These are phyloP conservation scores for Ostrea denselamellosa DNA, from an alignment of 1,140 invertebrate genomes.

Conservation along the genomic window DNA sequence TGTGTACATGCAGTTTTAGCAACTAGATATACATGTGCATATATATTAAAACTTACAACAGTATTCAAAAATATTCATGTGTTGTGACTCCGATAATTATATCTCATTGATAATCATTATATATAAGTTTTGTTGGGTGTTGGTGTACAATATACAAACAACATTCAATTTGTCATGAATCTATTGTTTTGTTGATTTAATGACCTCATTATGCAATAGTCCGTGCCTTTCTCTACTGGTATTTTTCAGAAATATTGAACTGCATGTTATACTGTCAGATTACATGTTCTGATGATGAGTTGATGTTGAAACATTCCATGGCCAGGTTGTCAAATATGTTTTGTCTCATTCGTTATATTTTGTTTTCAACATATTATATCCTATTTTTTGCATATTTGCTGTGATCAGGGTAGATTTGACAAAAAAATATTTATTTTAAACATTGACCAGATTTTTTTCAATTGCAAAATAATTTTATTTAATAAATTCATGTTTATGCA, in stretches of 20 bases:
- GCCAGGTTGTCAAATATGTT: not conserved
- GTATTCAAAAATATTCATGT: constrained; percentile 29
- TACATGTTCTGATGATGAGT: not conserved
- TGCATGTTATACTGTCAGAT: not conserved
- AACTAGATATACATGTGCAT: not conserved
- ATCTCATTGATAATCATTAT: constrained; percentile 8
- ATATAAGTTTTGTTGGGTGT: constrained; percentile 16
- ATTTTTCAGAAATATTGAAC: not conserved
- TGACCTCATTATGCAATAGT: constrained; percentile 12
- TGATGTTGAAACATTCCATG: constrained; percentile 12
- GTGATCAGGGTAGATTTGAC: constrained; percentile 28
- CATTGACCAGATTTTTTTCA: not conserved
- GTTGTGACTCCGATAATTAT: not conserved
- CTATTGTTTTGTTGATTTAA: not conserved
- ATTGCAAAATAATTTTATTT: not conserved
- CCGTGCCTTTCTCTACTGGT: constrained; percentile 3
- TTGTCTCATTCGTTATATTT: not conserved
- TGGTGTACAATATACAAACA: constrained; percentile 25
- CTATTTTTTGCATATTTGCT: constrained; percentile 18
- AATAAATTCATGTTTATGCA: not conserved
- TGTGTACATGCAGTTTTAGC: not conserved
- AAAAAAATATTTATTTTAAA: not conserved
- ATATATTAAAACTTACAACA: not conserved
- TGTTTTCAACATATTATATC: not conserved
- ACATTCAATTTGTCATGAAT: constrained; percentile 27